Conservation (phyloP, 1,140 invertebrate species). For the Agrilus planipennis region DNA sequence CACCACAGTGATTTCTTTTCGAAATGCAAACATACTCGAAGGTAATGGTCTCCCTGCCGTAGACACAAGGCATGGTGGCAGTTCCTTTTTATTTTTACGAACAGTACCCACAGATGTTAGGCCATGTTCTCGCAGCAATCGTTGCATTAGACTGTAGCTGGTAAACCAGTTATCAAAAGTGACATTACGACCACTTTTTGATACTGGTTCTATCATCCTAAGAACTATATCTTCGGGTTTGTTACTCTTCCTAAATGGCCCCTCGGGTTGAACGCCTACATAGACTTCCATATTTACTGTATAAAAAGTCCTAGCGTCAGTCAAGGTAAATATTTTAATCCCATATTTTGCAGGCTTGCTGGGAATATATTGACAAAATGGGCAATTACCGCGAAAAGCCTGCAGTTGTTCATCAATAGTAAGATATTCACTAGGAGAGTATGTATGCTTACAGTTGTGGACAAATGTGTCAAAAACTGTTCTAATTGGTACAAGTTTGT, state of each 20-base stretch:
- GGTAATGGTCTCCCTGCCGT: conserved; percentile 3
- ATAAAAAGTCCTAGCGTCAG: conserved; percentile 27
- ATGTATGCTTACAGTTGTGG: conserved; percentile 37
- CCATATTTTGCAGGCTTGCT: conserved; percentile 30
- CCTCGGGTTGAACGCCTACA: conserved; percentile 24
- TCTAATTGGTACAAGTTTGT: conserved; percentile 38
- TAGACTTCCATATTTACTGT: conserved; percentile 28
- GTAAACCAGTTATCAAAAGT: conserved; percentile 17
- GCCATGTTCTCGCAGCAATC: conserved; percentile 8
- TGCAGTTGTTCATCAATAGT: conserved; percentile 30
- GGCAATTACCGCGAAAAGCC: conserved; percentile 24
- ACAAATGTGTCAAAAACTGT: conserved; percentile 40
- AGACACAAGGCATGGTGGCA: conserved; percentile 11
- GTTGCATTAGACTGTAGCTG: conserved; percentile 5
- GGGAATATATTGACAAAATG: conserved; percentile 29
- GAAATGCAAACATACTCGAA: conserved; percentile 14
- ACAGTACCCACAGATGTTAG: conserved; percentile 23
- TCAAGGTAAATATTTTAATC: conserved; percentile 29
- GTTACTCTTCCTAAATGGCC: conserved; percentile 16
- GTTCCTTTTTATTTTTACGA: conserved; percentile 22
- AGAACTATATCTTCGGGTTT: conserved; percentile 7
- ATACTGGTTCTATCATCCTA: conserved; percentile 10
- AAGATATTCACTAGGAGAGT: conserved; percentile 25
- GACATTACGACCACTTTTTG: conserved; percentile 9
- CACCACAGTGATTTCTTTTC: conserved; percentile 11